A percentile compares a stretch with the other conserved stretches of the same genome.
Conservation (phyloP, 92 coral and sea anemone species). For the Siderastrea siderea region DNA sequence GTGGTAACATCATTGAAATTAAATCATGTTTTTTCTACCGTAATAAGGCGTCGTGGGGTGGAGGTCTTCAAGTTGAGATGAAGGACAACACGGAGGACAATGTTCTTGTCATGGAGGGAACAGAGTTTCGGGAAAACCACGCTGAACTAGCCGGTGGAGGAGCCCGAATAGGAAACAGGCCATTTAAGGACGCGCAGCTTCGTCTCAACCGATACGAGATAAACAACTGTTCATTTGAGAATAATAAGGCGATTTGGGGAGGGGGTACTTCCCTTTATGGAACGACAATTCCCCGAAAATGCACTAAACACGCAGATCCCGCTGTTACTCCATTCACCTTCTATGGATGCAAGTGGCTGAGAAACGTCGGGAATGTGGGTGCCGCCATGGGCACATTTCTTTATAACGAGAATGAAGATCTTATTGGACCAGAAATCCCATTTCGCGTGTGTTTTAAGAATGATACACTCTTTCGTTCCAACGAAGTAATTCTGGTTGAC, state of each 20-base stretch:
- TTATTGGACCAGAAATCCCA: conserved; percentile 83
- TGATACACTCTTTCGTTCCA: conserved; percentile 55
- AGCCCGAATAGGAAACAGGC: conserved; percentile 70
- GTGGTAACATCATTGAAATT: conserved; percentile 68
- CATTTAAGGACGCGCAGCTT: conserved; percentile 18
- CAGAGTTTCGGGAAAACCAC: conserved; percentile 52
- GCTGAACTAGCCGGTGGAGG: conserved; percentile 88
- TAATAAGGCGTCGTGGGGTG: conserved; percentile 91
- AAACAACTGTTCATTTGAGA: conserved; percentile 44
- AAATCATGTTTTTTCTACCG: conserved; percentile 57
- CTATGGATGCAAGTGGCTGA: neutral
- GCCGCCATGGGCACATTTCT: conserved; percentile 90
- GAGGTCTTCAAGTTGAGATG: conserved; percentile 80
- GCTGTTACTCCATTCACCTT: neutral
- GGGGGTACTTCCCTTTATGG: conserved; percentile 78
- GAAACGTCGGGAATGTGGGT: conserved; percentile 84
- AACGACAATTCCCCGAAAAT: conserved; percentile 36
- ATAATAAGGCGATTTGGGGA: conserved; percentile 71
- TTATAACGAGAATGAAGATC: conserved; percentile 82
- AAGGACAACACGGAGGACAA: conserved; percentile 60
- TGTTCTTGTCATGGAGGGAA: conserved; percentile 26
- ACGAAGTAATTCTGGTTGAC: conserved; percentile 49
- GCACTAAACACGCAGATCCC: neutral
- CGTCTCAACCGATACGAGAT: conserved; percentile 43
- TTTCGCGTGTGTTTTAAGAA: conserved; percentile 62